phyloP scores from a whole-genome alignment of 2,113 vertebrate genomes.

The Tetrax tetrax region DNA sequence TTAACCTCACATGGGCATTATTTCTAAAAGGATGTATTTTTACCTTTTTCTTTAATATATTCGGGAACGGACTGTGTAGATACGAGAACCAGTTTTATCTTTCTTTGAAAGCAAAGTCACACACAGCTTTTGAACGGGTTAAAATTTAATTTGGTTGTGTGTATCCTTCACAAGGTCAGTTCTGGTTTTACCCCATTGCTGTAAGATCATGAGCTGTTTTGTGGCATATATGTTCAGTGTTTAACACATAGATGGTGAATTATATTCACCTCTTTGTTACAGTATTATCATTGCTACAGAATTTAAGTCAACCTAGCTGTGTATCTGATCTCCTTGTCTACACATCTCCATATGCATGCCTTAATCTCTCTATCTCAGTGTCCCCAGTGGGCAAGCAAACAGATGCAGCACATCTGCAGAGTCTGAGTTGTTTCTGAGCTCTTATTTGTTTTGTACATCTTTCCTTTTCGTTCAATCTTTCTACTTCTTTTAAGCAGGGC shows the following conservation, averaged over 20 bases:
- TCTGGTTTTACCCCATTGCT: not conserved
- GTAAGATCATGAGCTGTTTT: not conserved
- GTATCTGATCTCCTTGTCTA: conserved; percentile 26
- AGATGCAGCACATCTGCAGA: conserved; percentile 61
- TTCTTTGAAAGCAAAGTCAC: not conserved
- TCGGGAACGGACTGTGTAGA: not conserved
- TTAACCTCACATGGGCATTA: not conserved
- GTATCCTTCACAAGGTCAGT: conserved; percentile 1
- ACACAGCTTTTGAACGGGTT: not conserved
- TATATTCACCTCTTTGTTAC: not conserved
- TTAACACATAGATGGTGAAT: not conserved
- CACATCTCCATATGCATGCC: not conserved
- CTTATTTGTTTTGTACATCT: conserved; percentile 17
- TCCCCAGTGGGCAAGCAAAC: conserved; percentile 45
- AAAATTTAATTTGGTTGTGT: not conserved
- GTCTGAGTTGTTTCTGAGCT: not conserved
- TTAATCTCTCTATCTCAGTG: conserved; percentile 38
- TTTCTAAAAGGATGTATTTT: not conserved
- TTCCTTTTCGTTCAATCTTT: not conserved
- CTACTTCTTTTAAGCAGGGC: not conserved
- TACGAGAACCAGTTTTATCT: not conserved
- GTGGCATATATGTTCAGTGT: not conserved
- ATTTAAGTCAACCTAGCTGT: not conserved
- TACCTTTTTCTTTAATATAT: not conserved
- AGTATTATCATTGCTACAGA: not conserved